Evolutionary conservation across 2,113 vertebrate species (phyloP).

Genomic region (Cricetomys ansorgei): DNA sequence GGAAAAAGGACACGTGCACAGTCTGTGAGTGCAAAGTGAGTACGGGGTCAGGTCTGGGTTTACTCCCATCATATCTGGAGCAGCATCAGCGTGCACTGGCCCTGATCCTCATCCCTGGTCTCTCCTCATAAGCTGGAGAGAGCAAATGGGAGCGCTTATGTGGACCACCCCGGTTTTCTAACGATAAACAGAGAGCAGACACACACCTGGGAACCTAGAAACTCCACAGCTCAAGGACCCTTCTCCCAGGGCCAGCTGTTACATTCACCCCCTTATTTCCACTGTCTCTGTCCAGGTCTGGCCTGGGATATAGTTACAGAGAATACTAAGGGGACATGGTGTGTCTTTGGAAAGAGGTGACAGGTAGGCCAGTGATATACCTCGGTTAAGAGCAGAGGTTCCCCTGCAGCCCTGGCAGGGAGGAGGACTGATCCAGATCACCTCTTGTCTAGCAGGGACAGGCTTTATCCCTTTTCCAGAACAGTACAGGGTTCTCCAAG

Average conservation of each 20-base stretch:
- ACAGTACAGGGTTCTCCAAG: background rate
- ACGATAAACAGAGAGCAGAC: background rate
- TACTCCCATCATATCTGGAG: too few species aligned
- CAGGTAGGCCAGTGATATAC: too few species aligned
- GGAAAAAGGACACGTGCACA: conserved; percentile 94
- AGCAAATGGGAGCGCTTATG: background rate
- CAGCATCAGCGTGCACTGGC: too few species aligned
- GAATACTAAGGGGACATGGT: too few species aligned
- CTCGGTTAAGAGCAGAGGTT: background rate
- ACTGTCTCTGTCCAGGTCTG: background rate
- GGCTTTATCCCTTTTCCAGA: background rate
- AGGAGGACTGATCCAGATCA: fast-evolving
- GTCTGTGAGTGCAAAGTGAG: conserved; percentile 95
- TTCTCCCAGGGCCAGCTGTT: background rate
- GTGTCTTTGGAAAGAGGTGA: background rate
- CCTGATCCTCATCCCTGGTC: background rate
- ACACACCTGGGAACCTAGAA: background rate
- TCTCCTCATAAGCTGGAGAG: background rate
- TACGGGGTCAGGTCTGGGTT: background rate
- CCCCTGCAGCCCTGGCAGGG: background rate
- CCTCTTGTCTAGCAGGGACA: background rate
- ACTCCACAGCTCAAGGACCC: too few species aligned
- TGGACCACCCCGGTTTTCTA: too few species aligned
- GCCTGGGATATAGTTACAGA: background rate
- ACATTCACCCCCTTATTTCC: background rate